phyloP scores from a whole-genome alignment of 2,113 vertebrate species.

The Gorsachius goisagi region DNA sequence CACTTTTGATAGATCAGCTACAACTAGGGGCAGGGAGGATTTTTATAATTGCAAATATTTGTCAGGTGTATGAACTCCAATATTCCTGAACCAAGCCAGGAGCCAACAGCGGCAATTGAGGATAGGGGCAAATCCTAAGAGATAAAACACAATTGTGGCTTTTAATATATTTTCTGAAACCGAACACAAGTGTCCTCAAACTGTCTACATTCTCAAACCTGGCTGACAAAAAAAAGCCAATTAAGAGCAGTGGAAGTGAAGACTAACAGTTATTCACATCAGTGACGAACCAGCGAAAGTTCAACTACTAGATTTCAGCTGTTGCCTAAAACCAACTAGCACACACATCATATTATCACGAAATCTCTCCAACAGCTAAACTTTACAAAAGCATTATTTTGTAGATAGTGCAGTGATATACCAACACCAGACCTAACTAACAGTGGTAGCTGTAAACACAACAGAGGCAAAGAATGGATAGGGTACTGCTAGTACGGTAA shows the following conservation, averaged over 20 bases:
- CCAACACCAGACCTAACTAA: neutral
- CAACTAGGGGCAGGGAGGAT: neutral
- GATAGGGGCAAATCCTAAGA: neutral
- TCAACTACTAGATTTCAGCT: neutral
- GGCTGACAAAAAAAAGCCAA: neutral
- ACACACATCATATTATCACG: fast-evolving
- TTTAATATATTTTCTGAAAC: neutral
- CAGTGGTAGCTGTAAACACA: neutral
- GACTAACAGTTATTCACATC: neutral
- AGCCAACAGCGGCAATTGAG: neutral
- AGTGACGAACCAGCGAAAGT: neutral
- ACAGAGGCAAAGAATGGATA: neutral
- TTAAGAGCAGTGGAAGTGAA: neutral
- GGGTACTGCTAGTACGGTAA: neutral
- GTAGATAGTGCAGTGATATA: neutral
- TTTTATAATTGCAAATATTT: neutral
- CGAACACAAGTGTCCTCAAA: neutral
- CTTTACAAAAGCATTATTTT: neutral
- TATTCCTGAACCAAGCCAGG: neutral
- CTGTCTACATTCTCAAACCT: neutral
- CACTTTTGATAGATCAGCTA: neutral
- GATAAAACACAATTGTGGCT: neutral
- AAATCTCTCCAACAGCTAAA: neutral
- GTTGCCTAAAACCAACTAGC: neutral
- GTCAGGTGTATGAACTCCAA: neutral